Percentiles rank a stretch among this genome's conserved stretches.
phyloP scores from a whole-genome alignment of 53 echinoderm and acorn worm species.

The Henricia sp. region DNA sequence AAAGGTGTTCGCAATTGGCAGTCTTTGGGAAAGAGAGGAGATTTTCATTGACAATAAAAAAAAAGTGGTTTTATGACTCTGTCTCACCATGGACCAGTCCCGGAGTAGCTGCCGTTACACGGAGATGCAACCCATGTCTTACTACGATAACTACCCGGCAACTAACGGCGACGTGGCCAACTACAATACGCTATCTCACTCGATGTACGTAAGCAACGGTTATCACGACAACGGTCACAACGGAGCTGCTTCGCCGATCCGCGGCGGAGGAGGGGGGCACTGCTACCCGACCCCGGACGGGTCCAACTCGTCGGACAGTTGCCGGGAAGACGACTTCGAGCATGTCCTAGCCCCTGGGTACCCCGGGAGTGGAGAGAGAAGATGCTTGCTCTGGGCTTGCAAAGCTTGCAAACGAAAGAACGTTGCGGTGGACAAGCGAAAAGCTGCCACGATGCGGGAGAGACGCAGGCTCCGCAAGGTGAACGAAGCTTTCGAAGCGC shows the following conservation, averaged over 20 bases:
- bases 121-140: constrained; percentile 92
- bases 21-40: no score
- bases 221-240: constrained; percentile 68
- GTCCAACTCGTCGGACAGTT: constrained; percentile 74
- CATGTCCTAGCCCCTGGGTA: constrained; percentile 98
- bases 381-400: constrained; percentile 98
- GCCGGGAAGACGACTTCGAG: constrained; percentile 93
- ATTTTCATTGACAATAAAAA: constrained; percentile 11
- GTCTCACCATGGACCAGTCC: constrained; percentile 82
- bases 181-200: constrained; percentile 80
- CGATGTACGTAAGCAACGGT: constrained; percentile 79
- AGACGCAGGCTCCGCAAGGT: constrained; percentile 91
- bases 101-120: constrained; percentile 97
- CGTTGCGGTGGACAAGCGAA: constrained; percentile 97
- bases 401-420: constrained; percentile 98
- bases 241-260: constrained; percentile 61
- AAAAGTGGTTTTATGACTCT: constrained; percentile 26
- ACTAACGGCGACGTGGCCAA: constrained; percentile 85
- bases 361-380: constrained; percentile 92
- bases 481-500: constrained; percentile 96
- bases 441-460: constrained; percentile 97
- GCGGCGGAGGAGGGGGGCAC: constrained; percentile 75
- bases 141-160: constrained; percentile 85
- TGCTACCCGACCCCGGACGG: constrained; percentile 83
- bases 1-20: no score